phyloP scores from a whole-genome alignment of 2,888 invertebrate species.

The Rhyacophila evoluta region DNA sequence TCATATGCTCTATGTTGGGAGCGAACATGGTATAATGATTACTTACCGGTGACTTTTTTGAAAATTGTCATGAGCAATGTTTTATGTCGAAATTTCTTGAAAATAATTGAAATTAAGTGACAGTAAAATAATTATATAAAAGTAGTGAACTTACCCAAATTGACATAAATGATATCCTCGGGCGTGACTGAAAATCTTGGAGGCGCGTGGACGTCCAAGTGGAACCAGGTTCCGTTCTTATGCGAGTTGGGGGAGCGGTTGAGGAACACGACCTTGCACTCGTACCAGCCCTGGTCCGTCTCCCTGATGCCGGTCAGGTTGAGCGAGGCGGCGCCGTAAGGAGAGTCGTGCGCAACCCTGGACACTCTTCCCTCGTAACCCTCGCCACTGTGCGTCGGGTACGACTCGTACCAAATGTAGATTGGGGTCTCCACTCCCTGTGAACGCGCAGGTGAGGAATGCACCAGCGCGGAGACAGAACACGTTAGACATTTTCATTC shows the following conservation, averaged over 20 bases:
- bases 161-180: slow-evolving; percentile 96
- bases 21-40: too few species aligned
- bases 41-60: too few species aligned
- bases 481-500: background rate
- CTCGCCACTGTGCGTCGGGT: slow-evolving; percentile 95
- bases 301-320: slow-evolving; percentile 95
- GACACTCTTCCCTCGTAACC: slow-evolving; percentile 94
- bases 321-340: slow-evolving; percentile 92
- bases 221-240: slow-evolving; percentile 98
- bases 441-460: background rate
- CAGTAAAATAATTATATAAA: background rate
- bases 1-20: too few species aligned
- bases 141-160: slow-evolving; percentile 82
- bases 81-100: too few species aligned
- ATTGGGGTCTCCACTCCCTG: slow-evolving; percentile 97
- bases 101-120: too few species aligned
- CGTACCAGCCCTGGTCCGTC: slow-evolving; percentile 97
- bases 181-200: slow-evolving; percentile 96
- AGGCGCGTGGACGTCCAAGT: slow-evolving; percentile 96
- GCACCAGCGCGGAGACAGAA: background rate
- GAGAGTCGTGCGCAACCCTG: slow-evolving; percentile 87
- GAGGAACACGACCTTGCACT: slow-evolving; percentile 95
- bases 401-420: slow-evolving; percentile 98
- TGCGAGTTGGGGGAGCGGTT: slow-evolving; percentile 92
- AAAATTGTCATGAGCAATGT: too few species aligned